Base-by-base conservation (phyloP, 2,797 vertebrate species). In the Diplodus puntazzo region DNA sequence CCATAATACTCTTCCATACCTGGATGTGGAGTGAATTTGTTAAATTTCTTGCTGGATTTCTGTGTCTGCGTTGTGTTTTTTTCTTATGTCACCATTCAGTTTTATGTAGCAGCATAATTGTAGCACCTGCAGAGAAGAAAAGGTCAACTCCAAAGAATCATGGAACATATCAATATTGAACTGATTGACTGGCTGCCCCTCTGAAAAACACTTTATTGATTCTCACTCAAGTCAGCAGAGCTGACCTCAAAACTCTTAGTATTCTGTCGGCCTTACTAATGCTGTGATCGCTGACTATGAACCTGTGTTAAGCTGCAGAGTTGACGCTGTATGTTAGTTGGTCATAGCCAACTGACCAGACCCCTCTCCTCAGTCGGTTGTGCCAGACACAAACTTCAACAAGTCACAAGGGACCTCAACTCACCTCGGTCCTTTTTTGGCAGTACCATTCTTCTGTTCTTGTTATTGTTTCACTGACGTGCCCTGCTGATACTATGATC, bases 51-150 rank as follows among this genome's bases (percentile, higher is more conserved):
- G 59, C 49, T 61, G 23, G 45, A 73, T 75, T 71, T 54, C 17
- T 16, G 21, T 54, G 21, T 74, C 52, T 30, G 42, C 54, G 61
- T 17, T 62, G 17, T 61, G 34, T 69, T 83, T 81, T 83, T 81
- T 63, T 79, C 34, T 84, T 42, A 14, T 25, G 13, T 53, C 27
- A 34, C 57, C 49, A 1, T 80, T 87, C 53, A 49, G 20, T 82
- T 75, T 79, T 42, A 77, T 84, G 79, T 88, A 84, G 84, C 86
- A 79, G 84, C 73, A 12, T 48, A 66, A 60, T 34, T 85, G 88
- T 92, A 91, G 89, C 90, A 85, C 48, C 50, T 55, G 34, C 66
- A 57, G 21, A 53, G 54, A 68, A 27, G 21, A 67, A 34, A 68
- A 48, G 21, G 3, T 49, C 0, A 43, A 66, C 69, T 83, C 82